Evolutionary conservation across 1,140 invertebrate species (phyloP), one percentile per base, ranked within the genome.

Genomic region (Zaprionus nigranus): DNA sequence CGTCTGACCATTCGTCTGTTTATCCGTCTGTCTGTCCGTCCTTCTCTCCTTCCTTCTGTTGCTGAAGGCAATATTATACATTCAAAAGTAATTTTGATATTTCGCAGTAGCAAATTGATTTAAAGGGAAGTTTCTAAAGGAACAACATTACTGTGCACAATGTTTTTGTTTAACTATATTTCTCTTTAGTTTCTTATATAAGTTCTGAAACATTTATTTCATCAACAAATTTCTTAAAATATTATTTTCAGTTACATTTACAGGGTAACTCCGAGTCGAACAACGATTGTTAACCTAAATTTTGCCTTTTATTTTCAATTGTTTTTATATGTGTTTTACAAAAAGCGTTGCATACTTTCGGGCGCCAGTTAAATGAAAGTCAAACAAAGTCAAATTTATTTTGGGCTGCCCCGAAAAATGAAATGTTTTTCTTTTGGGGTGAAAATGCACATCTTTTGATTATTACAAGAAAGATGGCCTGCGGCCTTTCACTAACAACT

Each of bases 381-480:
- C 46, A 51, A 51, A 51, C 46, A 51, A 51, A 22, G 46, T 1
- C 46, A 24, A 51, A 22, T 24, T 51, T 5, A 51, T 51, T 5
- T 51, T 22, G 3, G 3, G 3, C 46, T 22, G 9, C 46, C 46
- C 46, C 46, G 1, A 4, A 51, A 51, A 51, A 51, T 24, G 46
- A 12, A 5, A 22, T 51, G 17, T 51, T 51, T 49, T 43, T 17
- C 7, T 17, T 43, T 46, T 3, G 40, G 40, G 40, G 46, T 51
- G 46, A 9, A 51, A 51, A 51, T 51, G 12, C 46, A 17, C n/a
- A 46, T 51, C 20, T 51, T 51, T 51, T 51, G 46, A 51, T 51
- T 51, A 51, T 51, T 51, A 51, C 20, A 46, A 17, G 20, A 6
- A 24, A 24, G 20, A 24, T 51, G 20, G 46, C 46, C 46, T 24